phyloP scores from a whole-genome alignment of 1,140 invertebrate genomes.

The Drosophila mayri region DNA sequence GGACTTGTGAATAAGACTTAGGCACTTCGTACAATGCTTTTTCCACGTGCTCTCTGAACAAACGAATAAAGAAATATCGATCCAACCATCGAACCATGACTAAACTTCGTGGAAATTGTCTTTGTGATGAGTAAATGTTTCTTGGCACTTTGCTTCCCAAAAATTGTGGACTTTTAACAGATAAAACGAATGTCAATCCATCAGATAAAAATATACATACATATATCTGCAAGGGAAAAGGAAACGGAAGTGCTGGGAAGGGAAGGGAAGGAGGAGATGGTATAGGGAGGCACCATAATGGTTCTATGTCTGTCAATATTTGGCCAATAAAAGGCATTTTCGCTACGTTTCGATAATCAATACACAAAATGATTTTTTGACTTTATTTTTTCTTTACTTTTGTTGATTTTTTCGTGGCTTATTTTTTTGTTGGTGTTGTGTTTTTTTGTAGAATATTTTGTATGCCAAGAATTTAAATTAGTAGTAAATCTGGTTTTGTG shows the following conservation, averaged over 20 bases:
- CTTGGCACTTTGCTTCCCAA: slow-evolving; percentile 8
- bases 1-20: slow-evolving; percentile 41
- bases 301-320: slow-evolving; percentile 56
- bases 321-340: slow-evolving; percentile 72
- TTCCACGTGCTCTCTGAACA: slow-evolving; percentile 42
- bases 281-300: not conserved
- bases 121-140: slow-evolving; percentile 40
- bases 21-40: slow-evolving; percentile 18
- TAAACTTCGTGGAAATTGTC: slow-evolving; percentile 29
- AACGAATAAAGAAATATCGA: slow-evolving; percentile 22
- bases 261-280: not conserved
- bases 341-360: slow-evolving; percentile 74
- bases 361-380: slow-evolving; percentile 43
- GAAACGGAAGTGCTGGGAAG: slow-evolving; percentile 20
- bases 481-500: slow-evolving; percentile 81
- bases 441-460: slow-evolving; percentile 67
- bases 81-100: slow-evolving; percentile 18
- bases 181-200: slow-evolving; percentile 53
- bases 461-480: slow-evolving; percentile 83
- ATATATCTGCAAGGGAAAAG: not conserved
- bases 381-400: slow-evolving; percentile 26
- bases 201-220: slow-evolving; percentile 23
- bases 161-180: slow-evolving; percentile 19
- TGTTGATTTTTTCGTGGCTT: slow-evolving; percentile 19
- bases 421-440: slow-evolving; percentile 5